phyloP scores from a whole-genome alignment of 2,113 vertebrate species.

The Tylochromis polylepis region DNA sequence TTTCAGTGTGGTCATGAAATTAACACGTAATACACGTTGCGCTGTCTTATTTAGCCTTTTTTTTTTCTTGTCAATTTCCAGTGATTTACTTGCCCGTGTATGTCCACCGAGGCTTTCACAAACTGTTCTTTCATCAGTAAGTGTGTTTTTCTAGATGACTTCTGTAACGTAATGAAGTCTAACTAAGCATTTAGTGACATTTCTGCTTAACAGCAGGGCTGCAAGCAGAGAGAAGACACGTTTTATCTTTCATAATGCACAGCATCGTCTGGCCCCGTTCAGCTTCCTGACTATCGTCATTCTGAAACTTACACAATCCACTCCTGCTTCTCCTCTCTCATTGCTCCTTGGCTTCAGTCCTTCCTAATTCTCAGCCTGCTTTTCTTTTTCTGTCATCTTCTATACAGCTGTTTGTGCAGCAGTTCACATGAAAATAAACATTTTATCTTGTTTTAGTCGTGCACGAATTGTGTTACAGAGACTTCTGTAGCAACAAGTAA shows the following conservation, averaged over 20 bases:
- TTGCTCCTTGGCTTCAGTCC: not conserved
- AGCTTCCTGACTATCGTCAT: not conserved
- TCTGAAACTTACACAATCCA: not conserved
- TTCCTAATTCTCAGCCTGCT: not conserved
- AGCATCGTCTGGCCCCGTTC: constrained; percentile 25
- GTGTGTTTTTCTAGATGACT: not conserved
- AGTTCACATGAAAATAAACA: not conserved
- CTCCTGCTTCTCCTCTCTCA: not conserved
- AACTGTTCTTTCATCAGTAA: not conserved
- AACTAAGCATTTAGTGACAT: constrained; percentile 46
- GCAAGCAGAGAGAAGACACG: constrained; percentile 28
- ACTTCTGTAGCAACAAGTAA: not conserved
- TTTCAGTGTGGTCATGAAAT: not conserved
- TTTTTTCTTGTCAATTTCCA: not conserved
- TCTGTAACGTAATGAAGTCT: constrained; percentile 35
- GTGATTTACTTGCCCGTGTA: not conserved
- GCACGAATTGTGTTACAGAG: not conserved
- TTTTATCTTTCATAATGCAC: constrained; percentile 41
- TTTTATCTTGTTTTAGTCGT: not conserved
- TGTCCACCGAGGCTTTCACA: not conserved
- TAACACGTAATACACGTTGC: not conserved
- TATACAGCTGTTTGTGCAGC: not conserved
- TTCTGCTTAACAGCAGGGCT: constrained; percentile 14
- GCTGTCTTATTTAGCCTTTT: not conserved
- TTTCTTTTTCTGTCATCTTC: not conserved